Evolutionary conservation across 2,888 invertebrate species (phyloP), one percentile per base, ranked within the genome.

Genomic region (Chelonus formosanus): DNA sequence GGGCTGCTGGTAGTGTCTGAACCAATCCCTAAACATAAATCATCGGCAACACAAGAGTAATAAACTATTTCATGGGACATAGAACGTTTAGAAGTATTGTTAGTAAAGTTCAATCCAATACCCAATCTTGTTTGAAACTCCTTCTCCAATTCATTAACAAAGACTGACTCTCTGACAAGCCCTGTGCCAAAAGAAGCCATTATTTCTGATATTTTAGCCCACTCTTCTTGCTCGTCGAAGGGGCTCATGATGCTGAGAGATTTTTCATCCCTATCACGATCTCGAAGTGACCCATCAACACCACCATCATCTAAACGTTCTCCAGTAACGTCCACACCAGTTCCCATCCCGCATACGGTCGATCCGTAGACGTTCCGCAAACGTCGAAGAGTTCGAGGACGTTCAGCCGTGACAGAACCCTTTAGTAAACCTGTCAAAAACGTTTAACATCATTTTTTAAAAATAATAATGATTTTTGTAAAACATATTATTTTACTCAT

Each of bases 171-270:
- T 31, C 91, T 85, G 8, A 93, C 90, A 44, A 94, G 88, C 65
- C 92, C 93, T 72, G 92, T 93, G 68, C 96, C 96, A 80, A 97
- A 95, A 2, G 95, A 94, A 52, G 95, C 95, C 92, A 97, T 94
- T 78, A 97, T 97, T 85, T 96, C 95, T 56, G 95, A 94, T 77
- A 97, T 96, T 86, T 96, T 95, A 34, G 95, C 95, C 95, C 97
- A 97, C 86, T 97, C 97, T 85, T 96, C 95, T 85, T 94, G 91
- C 82, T 96, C 96, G 86, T 96, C 95, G 84, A 95, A 95, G 3
- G 95, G 95, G 80, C 94, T 95, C 75, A 96, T 88, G 74, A 94
- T 88, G 63, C 88, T 87, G 70, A 87, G 84, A 35, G 86, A 85
- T 67, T 86, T 86, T 72, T 85, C 83, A 77, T 63, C 62, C 64